Percentiles rank a stretch among this genome's conserved stretches.
Conservation (phyloP, 2,113 vertebrate species). For the Peromyscus californicus region DNA sequence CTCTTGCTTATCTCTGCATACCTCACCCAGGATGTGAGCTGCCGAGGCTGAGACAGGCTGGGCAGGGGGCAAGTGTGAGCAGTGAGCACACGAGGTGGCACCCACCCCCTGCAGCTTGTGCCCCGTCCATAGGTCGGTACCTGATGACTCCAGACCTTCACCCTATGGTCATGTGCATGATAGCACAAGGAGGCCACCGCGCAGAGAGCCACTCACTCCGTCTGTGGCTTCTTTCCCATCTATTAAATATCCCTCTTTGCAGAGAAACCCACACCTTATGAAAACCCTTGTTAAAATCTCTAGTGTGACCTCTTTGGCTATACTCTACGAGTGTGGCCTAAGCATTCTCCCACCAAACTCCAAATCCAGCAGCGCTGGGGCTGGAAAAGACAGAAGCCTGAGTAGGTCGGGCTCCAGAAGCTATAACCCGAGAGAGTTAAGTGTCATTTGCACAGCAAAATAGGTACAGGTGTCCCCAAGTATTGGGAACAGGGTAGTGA, state of each 20-base stretch:
- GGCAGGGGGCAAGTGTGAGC: background rate
- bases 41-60: slow-evolving; percentile 97
- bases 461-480: too few relatives aligned
- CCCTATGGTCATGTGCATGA: accelerated
- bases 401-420: background rate
- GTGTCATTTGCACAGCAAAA: background rate
- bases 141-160: background rate
- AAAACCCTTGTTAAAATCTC: background rate
- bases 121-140: background rate
- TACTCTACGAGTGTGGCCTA: background rate
- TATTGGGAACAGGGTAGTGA: background rate
- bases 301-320: background rate
- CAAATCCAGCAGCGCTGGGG: background rate
- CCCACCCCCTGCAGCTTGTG: too few relatives aligned
- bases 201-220: too few relatives aligned
- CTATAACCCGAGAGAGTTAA: too few relatives aligned
- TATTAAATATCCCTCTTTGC: background rate
- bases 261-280: background rate
- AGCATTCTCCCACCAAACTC: background rate
- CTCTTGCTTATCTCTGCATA: slow-evolving; percentile 98
- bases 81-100: too few relatives aligned
- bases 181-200: background rate
- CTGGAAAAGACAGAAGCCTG: background rate
- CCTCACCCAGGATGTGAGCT: slow-evolving; percentile 96
- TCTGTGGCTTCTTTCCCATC: background rate